Base-by-base conservation (phyloP, 2,113 vertebrate genomes). In the Paraplagusia blochii region DNA sequence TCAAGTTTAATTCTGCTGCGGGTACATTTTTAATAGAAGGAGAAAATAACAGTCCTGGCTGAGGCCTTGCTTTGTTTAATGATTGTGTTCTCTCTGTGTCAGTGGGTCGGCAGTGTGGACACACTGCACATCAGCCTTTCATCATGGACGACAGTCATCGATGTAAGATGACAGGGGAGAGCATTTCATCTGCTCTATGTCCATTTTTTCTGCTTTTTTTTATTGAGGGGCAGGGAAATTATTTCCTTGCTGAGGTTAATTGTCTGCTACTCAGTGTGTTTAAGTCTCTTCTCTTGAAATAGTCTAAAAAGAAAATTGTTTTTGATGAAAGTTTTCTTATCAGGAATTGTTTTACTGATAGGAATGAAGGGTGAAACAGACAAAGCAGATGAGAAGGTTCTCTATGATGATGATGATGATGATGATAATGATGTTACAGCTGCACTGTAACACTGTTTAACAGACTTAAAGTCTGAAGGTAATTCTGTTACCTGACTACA, bases 381-480 rank as follows among this genome's bases (percentile, higher is more conserved):
- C 6, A 6, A 29, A 29, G 22, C 22, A 29, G 22, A 2, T 29
- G 22, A 29, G 22, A 29, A n/a, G n/a, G 22, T 29, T 29, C 22
- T 29, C 22, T 29, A 6, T 4, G 22, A 29, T 29, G 22, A 29
- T 4, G 22, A 29, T 29, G 22, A 29, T 29, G 6, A 29, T 29
- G 6, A 29, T 29, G 6, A 29, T 6, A 29, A 29, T 29, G 6
- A 2, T 60, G 62, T 84, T 83, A 70, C 85, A 87, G 86, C 83
- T 76, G 82, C 69, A 75, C 72, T 77, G 68, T n/a, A n/a, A n/a
- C n/a, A n/a, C n/a, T n/a, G 79, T 86, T 85, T 86, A 90, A 91
- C 90, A 91, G 90, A 89, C 88, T 87, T 88, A 79, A 86, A 81
- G 83, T 88, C 86, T 72, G 88, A 69, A 76, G 75, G 66, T 87